These are phyloP conservation scores for Pseudopleuronectes americanus DNA, from an alignment of 2,797 vertebrate species.

Conservation along the genomic window DNA sequence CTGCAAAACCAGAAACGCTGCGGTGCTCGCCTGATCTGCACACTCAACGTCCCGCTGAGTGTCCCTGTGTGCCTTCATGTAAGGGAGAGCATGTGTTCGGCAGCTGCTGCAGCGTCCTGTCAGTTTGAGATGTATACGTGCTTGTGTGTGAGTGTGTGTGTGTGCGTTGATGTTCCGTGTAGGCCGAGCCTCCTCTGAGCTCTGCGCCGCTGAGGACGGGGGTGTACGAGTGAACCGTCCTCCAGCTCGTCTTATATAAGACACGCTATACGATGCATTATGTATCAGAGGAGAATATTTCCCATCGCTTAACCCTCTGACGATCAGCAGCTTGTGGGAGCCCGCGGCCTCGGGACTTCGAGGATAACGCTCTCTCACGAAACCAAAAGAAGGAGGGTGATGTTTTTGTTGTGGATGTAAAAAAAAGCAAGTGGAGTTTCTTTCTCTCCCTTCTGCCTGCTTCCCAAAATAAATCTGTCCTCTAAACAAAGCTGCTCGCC, in stretches of 20 bases:
- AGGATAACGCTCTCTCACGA: slow-evolving; percentile 29
- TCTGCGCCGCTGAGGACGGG: slow-evolving; percentile 18
- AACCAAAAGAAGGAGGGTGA: slow-evolving; percentile 3
- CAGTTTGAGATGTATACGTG: neutral
- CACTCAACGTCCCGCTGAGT: slow-evolving; percentile 17
- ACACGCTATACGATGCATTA: slow-evolving; percentile 54
- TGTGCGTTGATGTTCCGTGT: slow-evolving; percentile 19
- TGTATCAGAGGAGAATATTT: slow-evolving; percentile 48
- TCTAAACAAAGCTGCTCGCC: slow-evolving; percentile 52
- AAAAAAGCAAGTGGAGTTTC: neutral
- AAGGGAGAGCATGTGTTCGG: slow-evolving; percentile 18
- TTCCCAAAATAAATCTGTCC: slow-evolving; percentile 64
- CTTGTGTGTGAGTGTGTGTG: neutral
- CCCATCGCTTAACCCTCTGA: slow-evolving; percentile 29
- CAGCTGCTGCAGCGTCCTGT: slow-evolving; percentile 1
- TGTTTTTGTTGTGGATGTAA: neutral
- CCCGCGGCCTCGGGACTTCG: slow-evolving; percentile 30
- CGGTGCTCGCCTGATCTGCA: slow-evolving; percentile 1
- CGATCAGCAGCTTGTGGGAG: slow-evolving; percentile 34
- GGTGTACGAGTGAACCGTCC: slow-evolving; percentile 60
- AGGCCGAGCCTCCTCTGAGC: slow-evolving; percentile 44
- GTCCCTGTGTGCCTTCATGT: slow-evolving; percentile 18
- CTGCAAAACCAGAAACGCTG: neutral
- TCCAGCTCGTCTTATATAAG: slow-evolving; percentile 60
- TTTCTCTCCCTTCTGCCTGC: neutral